A percentile compares a stretch with the other conserved stretches of the same genome.
Conservation (phyloP, 2,888 invertebrate genomes). For the Chalcosyrphus nemorum region DNA sequence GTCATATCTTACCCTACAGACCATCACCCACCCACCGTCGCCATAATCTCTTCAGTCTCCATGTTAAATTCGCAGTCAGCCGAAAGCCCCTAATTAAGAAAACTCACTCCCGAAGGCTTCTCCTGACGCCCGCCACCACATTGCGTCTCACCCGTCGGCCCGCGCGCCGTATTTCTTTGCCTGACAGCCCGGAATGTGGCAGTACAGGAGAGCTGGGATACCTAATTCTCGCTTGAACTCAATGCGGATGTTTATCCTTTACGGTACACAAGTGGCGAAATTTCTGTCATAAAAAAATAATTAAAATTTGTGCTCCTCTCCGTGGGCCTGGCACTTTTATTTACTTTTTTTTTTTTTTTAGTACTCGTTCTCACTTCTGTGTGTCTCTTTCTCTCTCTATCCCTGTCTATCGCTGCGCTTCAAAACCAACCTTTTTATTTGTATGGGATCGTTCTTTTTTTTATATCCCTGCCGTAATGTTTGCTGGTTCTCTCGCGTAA, state of each 20-base stretch:
- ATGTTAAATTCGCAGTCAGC: slow-evolving; percentile 49
- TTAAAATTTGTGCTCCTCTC: slow-evolving; percentile 63
- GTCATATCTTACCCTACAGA: neutral
- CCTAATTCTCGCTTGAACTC: slow-evolving; percentile 65
- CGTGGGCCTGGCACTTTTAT: slow-evolving; percentile 47
- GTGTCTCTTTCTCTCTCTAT: neutral
- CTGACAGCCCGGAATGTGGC: slow-evolving; percentile 44
- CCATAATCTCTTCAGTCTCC: neutral
- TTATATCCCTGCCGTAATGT: slow-evolving; percentile 33
- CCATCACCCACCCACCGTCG: neutral
- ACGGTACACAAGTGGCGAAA: slow-evolving; percentile 64
- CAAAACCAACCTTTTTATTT: slow-evolving; percentile 53
- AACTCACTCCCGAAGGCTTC: slow-evolving; percentile 47
- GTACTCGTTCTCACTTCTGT: too few relatives aligned
- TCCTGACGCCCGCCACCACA: neutral
- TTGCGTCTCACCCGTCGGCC: slow-evolving; percentile 8
- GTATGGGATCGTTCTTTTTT: neutral
- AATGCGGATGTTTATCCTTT: slow-evolving; percentile 65
- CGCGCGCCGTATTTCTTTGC: slow-evolving; percentile 33
- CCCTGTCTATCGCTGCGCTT: neutral
- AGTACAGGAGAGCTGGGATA: slow-evolving; percentile 49
- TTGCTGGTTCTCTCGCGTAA: slow-evolving; percentile 56
- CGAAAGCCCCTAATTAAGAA: slow-evolving; percentile 59
- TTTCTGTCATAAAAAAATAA: slow-evolving; percentile 68
- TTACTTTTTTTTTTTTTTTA: slow-evolving; percentile 1